Base-by-base conservation (phyloP, 2,888 invertebrate genomes). In the Baccha elongata region DNA sequence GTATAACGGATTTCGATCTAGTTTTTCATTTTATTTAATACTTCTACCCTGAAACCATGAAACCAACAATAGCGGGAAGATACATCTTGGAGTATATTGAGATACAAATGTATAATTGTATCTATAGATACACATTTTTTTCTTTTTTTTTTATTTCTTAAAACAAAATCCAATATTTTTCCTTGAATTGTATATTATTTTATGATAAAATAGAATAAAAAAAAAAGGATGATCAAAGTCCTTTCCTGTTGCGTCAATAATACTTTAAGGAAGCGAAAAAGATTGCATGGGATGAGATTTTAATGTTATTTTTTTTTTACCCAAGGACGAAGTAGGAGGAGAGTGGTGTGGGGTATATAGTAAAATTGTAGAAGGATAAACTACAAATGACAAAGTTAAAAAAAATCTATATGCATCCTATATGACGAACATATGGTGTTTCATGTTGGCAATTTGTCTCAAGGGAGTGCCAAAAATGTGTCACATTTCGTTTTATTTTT, bases 241-340 rank as follows among this genome's bases (percentile, higher is more conserved):
- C 40, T 44, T 60, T 60, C 60, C 60, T 60, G 60, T 60, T 60
- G 60, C 60, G 42, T 44, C 60, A 58, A 40, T 32, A 60, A 60
- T 29, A 60, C 60, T 60, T 44, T 19, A 60, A 44, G 17, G n/a
- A 60, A 29, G 3, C 5, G 26, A 60, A 44, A 60, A 29, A 44
- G 60, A 23, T 60, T 17, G 8, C 15, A 0, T 5, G 23, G 40
- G 23, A 58, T 40, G 11, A 15, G 13, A 13, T 13, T 21, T 55
- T 21, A 26, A 53, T 53, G 8, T 52, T 32, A n/a, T 26, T 21
- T 35, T 10, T 21, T 15, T 8, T 32, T 32, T 32, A n/a, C n/a
- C n/a, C n/a, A 2, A 5, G 53, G n/a, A 7, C 15, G 13, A 13
- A 13, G 37, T 3, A 11, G n/a, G 26, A 23, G 17, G 0, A 11